phyloP scores from a whole-genome alignment of 2,113 vertebrate species.

The Colaptes auratus region DNA sequence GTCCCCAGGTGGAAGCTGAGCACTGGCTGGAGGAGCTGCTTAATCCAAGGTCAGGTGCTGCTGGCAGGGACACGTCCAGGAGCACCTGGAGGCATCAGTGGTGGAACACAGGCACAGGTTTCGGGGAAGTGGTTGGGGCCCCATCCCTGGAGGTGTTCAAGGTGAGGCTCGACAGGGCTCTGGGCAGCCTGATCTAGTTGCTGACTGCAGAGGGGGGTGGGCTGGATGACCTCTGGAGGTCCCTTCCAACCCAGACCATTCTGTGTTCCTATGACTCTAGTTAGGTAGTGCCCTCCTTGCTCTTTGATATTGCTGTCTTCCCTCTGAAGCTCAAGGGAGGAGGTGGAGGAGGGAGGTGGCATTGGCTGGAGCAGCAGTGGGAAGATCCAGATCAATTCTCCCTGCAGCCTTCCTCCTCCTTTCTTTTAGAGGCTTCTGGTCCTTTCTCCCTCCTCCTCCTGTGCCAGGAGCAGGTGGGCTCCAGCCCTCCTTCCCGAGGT shows the following conservation, averaged over 20 bases:
- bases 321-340: neutral
- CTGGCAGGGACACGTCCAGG: no score
- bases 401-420: neutral
- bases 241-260: no score
- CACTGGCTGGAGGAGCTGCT: neutral
- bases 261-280: no score
- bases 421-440: neutral
- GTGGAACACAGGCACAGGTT: no score
- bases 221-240: no score
- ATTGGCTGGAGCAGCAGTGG: neutral
- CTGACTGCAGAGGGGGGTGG: no score
- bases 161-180: no score
- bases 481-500: neutral
- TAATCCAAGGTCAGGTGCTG: neutral
- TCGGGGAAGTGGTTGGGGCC: no score
- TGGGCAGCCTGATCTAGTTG: no score
- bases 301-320: neutral
- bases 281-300: no score
- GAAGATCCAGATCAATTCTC: neutral
- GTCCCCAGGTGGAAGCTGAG: neutral
- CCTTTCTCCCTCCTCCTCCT: neutral
- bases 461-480: neutral
- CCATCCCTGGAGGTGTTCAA: no score
- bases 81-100: fast-evolving
- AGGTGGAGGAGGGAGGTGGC: neutral